Evolutionary conservation across 2,797 vertebrate genomes (phyloP).

Genomic region (Xiphorhynchus erythropygius): DNA sequence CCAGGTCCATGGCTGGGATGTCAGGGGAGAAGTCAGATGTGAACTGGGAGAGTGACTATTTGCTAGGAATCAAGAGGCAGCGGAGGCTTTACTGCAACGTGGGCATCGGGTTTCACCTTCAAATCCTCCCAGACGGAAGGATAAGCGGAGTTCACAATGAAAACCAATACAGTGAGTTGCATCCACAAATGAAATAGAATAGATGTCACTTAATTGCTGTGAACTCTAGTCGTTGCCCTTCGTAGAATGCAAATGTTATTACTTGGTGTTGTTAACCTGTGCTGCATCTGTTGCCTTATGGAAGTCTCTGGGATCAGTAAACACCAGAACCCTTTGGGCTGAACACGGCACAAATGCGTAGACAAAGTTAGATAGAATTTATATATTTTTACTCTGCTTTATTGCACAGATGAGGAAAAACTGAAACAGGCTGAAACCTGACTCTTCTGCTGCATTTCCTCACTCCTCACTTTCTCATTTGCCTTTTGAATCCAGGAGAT

Average conservation of each 20-base stretch:
- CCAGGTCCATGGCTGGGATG: conserved; percentile 88
- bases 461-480: background rate
- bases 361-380: conserved; percentile 81
- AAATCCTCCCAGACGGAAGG: conserved; percentile 90
- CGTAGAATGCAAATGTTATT: conserved; percentile 59
- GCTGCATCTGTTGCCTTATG: conserved; percentile 68
- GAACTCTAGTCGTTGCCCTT: conserved; percentile 68
- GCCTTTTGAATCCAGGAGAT: background rate
- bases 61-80: conserved; percentile 95
- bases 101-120: conserved; percentile 98
- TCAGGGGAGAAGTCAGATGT: conserved; percentile 87
- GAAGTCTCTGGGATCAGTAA: conserved; percentile 74
- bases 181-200: conserved; percentile 77
- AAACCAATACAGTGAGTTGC: conserved; percentile 97
- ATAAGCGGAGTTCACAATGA: conserved; percentile 93
- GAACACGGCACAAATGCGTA: conserved; percentile 78
- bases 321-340: conserved; percentile 54
- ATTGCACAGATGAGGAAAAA: conserved; percentile 68
- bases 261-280: conserved; percentile 73
- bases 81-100: conserved; percentile 98
- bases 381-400: conserved; percentile 79
- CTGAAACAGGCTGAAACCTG: background rate
- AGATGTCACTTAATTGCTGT: conserved; percentile 68
- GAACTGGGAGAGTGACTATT: conserved; percentile 93
- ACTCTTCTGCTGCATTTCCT: background rate